Evolutionary conservation across 2,113 vertebrate species (phyloP), one percentile per base, ranked within the genome.

Genomic region (Cariama cristata): DNA sequence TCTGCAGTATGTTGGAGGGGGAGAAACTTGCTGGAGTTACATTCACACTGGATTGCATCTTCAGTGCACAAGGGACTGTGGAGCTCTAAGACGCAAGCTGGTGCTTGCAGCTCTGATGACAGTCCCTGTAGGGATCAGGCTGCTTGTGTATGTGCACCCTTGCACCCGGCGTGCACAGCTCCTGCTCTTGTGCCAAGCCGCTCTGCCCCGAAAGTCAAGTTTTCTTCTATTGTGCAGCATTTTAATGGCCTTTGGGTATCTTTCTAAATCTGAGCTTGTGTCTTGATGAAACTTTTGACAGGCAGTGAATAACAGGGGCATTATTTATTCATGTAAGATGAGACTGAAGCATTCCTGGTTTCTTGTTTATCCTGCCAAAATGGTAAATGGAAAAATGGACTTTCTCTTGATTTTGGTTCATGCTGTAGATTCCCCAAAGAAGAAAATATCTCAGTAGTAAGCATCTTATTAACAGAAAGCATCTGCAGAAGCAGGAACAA

Each of bases 241-340:
- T 91, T 94, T 87, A 89, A 87, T 79, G n/a, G 49, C 91, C 64
- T 90, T 28, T 89, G 66, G 91, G 40, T 89, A 67, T 17, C 76
- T 88, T 84, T 89, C 80, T 79, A 63, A 93, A 91, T 60, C 63
- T 59, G 52, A 74, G 47, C 49, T 87, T 62, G 71, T 56, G 77
- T 32, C 66, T 86, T 38, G 75, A 81, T 88, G 91, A 93, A 96
- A 87, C 91, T 93, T 96, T 79, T 81, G 97, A 94, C 94, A 85
- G 91, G 64, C 66, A 79, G 58, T 56, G 80, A 91, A 74, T 86
- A 93, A 63, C 80, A 81, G 80, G 24, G 53, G 45, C 30, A 35
- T 96, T 95, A 87, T 87, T 87, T 95, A 94, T 97, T 96, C 88
- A 79, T 91, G 80, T 85, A 87, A 87, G 80, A 67, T 63, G 89